Evolutionary conservation across 2,797 vertebrate genomes (phyloP).

Genomic region (Chlorospingus semifuscus): DNA sequence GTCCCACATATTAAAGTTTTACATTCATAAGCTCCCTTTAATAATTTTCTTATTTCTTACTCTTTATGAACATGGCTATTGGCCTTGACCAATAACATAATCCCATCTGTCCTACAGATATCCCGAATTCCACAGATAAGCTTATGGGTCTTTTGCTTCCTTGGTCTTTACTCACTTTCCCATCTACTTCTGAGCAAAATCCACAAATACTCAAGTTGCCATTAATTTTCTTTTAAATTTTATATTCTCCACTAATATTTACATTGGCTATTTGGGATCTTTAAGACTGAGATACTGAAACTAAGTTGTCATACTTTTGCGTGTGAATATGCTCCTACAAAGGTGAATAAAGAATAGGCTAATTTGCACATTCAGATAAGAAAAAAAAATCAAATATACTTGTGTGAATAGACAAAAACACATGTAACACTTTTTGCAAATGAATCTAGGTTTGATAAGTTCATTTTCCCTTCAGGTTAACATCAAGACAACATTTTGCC

Average conservation of each 20-base stretch:
- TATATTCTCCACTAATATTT: neutral
- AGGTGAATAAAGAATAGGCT: neutral
- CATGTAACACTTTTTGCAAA: neutral
- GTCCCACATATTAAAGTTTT: neutral
- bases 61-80: neutral
- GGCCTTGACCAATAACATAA: neutral
- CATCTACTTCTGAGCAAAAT: neutral
- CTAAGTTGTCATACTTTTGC: neutral
- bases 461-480: constrained; percentile 11
- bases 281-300: neutral
- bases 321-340: neutral
- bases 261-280: neutral
- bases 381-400: neutral
- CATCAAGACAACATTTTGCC: constrained; percentile 1
- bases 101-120: neutral
- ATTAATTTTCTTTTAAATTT: neutral
- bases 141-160: neutral
- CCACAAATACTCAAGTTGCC: neutral
- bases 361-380: neutral
- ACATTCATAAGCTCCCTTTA: neutral
- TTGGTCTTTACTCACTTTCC: neutral
- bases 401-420: neutral
- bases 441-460: neutral
- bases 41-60: neutral
- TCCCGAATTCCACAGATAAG: neutral